Base-by-base conservation (phyloP, 2,797 vertebrate genomes). In the Sebastes trivittatus region DNA sequence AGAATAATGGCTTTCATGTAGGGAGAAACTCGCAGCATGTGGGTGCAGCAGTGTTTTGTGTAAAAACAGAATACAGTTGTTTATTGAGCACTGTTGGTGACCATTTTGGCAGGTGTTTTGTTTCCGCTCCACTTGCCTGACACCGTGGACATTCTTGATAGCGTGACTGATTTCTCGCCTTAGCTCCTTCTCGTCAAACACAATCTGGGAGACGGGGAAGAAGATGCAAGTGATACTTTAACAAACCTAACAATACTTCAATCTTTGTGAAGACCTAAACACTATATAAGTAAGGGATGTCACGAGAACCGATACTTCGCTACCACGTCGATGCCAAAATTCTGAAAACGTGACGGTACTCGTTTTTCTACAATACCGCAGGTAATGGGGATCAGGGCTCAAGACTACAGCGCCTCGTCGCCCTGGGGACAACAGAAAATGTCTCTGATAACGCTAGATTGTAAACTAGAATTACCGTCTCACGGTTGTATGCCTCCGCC, bases 131-230 rank as follows among this genome's bases (percentile, higher is more conserved):
- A 96, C 96, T 96, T 96, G 97, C 98, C 98, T 99, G 93, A 99
- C 97, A 67, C 98, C 98, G 0, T 99, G 98, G 92, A 99, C 98
- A 82, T 99, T 99, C 94, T 99, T 99, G 87, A 99, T 99, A 63
- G 98, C 98, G 0, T 99, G 98, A 92, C 98, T 99, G 91, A 99
- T 99, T 94, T 99, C 98, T 46, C 97, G 87, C 78, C 98, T 86
- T 70, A 99, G 77, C 63, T 99, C 98, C 89, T 99, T 99, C 93
- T 99, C 98, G 1, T 99, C 98, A 49, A 99, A 99, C 75, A 98
- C 98, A 95, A 99, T 98, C 98, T 99, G 64, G 4, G 5, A 11
- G 46, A 75, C 2, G 5, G 10, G 1, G 13, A 16, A 74, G 20
- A 69, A 25, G 2, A 75, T 3, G 13, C 25, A 55, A 66, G 70